These are phyloP conservation scores for Lucilia sericata DNA, from an alignment of 1,140 invertebrate genomes.

Conservation along the genomic window DNA sequence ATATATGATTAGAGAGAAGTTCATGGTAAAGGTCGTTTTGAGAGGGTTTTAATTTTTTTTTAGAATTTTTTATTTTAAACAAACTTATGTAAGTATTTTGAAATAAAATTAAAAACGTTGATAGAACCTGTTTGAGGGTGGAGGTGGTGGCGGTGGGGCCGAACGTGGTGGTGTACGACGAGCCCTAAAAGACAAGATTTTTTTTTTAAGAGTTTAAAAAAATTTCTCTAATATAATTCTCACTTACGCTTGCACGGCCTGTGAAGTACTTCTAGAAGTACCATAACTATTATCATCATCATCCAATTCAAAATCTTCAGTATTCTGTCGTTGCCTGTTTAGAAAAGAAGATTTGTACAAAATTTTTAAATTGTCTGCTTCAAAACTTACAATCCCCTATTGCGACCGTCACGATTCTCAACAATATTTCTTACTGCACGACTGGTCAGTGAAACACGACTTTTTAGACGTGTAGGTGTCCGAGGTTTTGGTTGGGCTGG, in stretches of 20 bases:
- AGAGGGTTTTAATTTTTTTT: conserved; percentile 24
- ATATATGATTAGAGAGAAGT: conserved; percentile 45
- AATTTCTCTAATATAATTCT: neutral
- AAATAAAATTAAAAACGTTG: conserved; percentile 61
- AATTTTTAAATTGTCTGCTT: conserved; percentile 11
- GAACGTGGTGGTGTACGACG: conserved; percentile 63
- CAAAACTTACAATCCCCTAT: conserved; percentile 44
- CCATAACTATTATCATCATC: conserved; percentile 62
- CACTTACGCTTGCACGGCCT: conserved; percentile 61
- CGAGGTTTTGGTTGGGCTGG: conserved; percentile 60
- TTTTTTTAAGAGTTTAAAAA: neutral
- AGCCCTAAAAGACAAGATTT: conserved; percentile 50
- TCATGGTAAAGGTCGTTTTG: conserved; percentile 42
- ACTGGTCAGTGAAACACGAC: conserved; percentile 60
- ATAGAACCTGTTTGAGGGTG: conserved; percentile 64
- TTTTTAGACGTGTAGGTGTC: conserved; percentile 62
- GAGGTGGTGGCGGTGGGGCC: conserved; percentile 63
- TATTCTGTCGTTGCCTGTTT: conserved; percentile 59
- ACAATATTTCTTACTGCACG: conserved; percentile 63
- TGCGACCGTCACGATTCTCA: conserved; percentile 55
- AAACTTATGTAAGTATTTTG: conserved; percentile 50
- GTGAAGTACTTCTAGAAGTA: conserved; percentile 53
- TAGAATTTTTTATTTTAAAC: conserved; percentile 27
- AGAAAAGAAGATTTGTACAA: neutral
- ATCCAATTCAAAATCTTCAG: conserved; percentile 62